Base-by-base conservation (phyloP, 2,888 invertebrate genomes). In the Ichneumoninae sp. region DNA sequence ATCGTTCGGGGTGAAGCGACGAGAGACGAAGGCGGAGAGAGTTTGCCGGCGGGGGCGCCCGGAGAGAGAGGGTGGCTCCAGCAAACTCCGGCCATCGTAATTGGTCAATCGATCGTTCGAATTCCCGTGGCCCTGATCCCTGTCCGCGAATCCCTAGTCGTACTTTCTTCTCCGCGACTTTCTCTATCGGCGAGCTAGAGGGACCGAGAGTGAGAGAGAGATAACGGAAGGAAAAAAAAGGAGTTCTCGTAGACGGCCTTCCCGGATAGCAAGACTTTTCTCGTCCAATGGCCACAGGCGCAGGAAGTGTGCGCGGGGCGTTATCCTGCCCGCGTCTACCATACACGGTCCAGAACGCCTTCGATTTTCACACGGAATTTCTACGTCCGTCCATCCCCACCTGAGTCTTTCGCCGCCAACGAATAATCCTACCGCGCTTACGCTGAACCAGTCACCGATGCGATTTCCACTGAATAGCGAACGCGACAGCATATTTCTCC, bases 71-170 rank as follows among this genome's bases (percentile, higher is more conserved):
- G 63, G 52, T 54, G 44, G 85, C 44, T 66, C 79, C 76, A 54
- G 44, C 71, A 79, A 63, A 80, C 73, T 65, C 30, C 47, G 26
- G 74, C 50, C 69, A 79, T 75, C 75, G 79, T 88, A 88, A 88
- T 87, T 88, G 87, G 88, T 86, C 87, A 87, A 88, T 88, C 88
- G 88, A 88, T 88, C 87, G 81, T 76, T 81, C 75, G 76, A 83
- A 85, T 87, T 86, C 83, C 68, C 83, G 47, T 75, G 71, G 66
- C 74, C 76, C 77, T 19, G 73, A 73, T 82, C 54, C 73, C 60
- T 69, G 71, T 81, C 74, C 74, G 79, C 84, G 85, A 86, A 85
- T 85, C 84, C 86, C 76, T 70, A 73, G 50, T 52, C 79, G 54
- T 81, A 78, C 81, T 82, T 85, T 77, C 44, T 74, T 69, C 36